A percentile compares a stretch with the other conserved stretches of the same genome.
Evolutionary conservation across 64 coral and sea anemone species (phyloP).

Genomic region (Exaiptasia diaphana): DNA sequence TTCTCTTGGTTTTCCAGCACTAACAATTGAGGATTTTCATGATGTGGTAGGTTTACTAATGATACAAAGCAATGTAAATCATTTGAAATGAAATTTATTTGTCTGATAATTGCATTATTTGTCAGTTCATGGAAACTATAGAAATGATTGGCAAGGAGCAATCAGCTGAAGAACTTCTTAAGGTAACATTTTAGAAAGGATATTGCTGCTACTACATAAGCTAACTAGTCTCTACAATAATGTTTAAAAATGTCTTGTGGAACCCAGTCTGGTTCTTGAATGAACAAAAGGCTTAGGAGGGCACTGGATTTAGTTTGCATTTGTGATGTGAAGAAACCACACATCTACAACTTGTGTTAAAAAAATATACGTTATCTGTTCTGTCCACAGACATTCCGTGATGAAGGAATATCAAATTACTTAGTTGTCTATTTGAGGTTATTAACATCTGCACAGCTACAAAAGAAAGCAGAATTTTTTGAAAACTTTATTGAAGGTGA

Average conservation of each 20-base stretch:
- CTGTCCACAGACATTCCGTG: conserved; percentile 72
- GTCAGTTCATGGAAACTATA: conserved; percentile 57
- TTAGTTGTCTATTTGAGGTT: conserved; percentile 92
- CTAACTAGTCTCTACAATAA: not conserved
- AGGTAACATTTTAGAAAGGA: conserved; percentile 6
- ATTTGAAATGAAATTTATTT: not conserved
- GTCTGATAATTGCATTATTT: not conserved
- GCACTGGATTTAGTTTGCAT: not conserved
- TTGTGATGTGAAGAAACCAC: not conserved
- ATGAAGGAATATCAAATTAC: conserved; percentile 97
- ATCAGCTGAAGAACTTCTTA: conserved; percentile 28
- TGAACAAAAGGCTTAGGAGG: not conserved
- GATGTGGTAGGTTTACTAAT: conserved; percentile 66
- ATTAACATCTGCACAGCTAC: conserved; percentile 94
- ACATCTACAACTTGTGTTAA: not conserved
- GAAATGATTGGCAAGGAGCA: conserved; percentile 44
- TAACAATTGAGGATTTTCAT: conserved; percentile 98
- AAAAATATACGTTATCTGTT: not conserved
- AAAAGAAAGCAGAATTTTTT: conserved; percentile 95
- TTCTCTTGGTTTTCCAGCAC: conserved; percentile 79
- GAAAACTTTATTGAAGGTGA: conserved; percentile 97
- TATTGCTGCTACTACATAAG: not conserved
- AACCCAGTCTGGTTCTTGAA: not conserved
- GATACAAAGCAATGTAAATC: no score
- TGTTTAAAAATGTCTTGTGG: no score